Percentiles rank a stretch among this genome's conserved stretches.
phyloP scores from a whole-genome alignment of 2,888 invertebrate species.

The Xestia rhomboidea region DNA sequence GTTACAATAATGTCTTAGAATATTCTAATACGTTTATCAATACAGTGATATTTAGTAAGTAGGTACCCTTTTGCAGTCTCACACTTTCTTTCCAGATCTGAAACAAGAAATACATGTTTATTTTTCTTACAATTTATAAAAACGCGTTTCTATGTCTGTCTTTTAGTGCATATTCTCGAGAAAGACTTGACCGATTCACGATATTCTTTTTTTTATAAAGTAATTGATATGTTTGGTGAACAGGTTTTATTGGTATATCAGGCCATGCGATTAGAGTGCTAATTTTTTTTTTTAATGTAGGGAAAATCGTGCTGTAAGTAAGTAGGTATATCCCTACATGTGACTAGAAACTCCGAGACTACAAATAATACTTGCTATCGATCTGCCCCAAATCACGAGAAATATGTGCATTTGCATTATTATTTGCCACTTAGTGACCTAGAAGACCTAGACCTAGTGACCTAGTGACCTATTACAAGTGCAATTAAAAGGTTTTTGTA shows the following conservation, averaged over 20 bases:
- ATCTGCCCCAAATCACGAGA: constrained; percentile 13
- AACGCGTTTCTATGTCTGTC: neutral
- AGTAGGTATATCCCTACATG: neutral
- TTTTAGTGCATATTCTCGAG: neutral
- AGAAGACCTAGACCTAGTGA: too few species aligned
- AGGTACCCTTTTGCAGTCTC: constrained; percentile 26
- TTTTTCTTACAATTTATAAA: neutral
- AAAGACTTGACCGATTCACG: neutral
- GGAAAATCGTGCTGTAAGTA: neutral
- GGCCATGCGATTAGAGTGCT: neutral
- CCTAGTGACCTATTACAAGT: too few species aligned
- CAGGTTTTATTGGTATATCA: neutral
- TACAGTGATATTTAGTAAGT: constrained; percentile 10
- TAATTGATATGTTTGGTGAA: neutral
- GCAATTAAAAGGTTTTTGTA: neutral
- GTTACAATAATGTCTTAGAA: constrained; percentile 9
- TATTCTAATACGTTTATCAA: constrained; percentile 6
- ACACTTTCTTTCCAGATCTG: constrained; percentile 80
- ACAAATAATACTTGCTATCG: constrained; percentile 32
- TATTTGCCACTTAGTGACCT: too few species aligned
- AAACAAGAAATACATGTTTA: constrained; percentile 58
- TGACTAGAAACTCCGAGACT: neutral
- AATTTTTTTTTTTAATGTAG: neutral
- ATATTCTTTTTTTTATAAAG: neutral
- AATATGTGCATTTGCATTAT: constrained; percentile 4